Evolutionary conservation across 2,888 invertebrate species (phyloP), one percentile per base, ranked within the genome.

Genomic region (Diaprepes abbreviatus): DNA sequence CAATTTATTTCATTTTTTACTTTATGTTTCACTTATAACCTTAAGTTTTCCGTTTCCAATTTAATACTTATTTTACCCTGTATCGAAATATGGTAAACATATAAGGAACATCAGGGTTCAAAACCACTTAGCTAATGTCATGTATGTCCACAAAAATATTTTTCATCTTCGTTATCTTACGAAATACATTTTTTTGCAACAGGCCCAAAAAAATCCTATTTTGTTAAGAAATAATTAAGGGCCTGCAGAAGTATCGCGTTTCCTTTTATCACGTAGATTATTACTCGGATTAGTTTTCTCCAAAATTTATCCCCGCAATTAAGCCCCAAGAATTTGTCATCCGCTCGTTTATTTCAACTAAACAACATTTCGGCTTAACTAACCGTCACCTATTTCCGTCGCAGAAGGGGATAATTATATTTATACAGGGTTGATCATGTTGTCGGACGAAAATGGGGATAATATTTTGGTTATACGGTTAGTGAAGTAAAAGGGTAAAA

Each of bases 261-360:
- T 50, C 50, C 36, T 64, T 64, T 55, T 35, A 50, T 50, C 38
- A 64, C 58, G 62, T 40, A 31, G 52, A 55, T 54, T 67, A 67
- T 67, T 33, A 19, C 38, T 35, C 35, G 60, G 62, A 67, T 67
- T 67, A 66, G 54, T 54, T 54, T 62, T 55, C 38, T 40, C 62
- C 60, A 35, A 62, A 68, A 68, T 62, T 68, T 68, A 63, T 68
- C 63, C 63, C 57, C 36, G 40, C 45, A 68, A 68, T 63, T 64
- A 63, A 63, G 63, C 68, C 57, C 28, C 48, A 62, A 58, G 68
- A 68, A 68, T 68, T 68, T 68, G 68, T 68, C 68, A 68, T 57
- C 57, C 43, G 35, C 63, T 63, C 58, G 63, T 68, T 64, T 68
- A 68, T 64, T 68, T 68, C 43, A 68, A 60, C 62, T 52, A 60